Conservation (phyloP, 2,797 vertebrate species). For the Lemur catta region DNA sequence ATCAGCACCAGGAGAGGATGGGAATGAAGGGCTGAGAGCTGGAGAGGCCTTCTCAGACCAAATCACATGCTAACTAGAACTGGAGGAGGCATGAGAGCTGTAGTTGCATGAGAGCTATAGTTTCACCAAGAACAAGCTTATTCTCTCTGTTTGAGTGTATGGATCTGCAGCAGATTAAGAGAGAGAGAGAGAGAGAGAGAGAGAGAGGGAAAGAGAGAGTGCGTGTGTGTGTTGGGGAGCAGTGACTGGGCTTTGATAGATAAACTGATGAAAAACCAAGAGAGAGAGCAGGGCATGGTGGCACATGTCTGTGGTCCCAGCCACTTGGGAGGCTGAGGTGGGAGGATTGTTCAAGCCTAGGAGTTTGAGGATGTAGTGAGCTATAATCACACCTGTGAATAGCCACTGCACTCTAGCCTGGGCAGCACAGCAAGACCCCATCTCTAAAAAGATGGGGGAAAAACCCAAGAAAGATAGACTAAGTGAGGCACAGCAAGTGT, state of each 20-base stretch:
- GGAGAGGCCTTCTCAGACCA: neutral
- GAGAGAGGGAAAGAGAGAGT: too few species aligned
- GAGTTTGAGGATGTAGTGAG: neutral
- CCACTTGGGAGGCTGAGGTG: neutral
- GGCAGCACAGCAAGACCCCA: neutral
- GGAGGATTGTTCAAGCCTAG: neutral
- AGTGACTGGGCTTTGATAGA: neutral
- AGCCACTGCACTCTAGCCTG: neutral
- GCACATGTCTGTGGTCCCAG: neutral
- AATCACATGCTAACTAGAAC: neutral
- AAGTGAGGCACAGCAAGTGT: neutral
- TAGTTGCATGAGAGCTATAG: fast-evolving
- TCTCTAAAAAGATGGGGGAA: neutral
- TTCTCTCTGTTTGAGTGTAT: neutral
- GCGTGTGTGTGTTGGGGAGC: fast-evolving
- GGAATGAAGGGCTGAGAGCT: neutral
- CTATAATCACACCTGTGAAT: neutral
- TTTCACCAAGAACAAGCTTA: neutral
- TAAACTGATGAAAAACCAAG: neutral
- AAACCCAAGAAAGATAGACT: neutral
- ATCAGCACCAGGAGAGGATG: neutral
- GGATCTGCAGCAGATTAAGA: neutral
- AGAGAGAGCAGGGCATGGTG: neutral
- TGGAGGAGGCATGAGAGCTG: fast-evolving
- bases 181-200: too few species aligned